These are phyloP conservation scores for Dermolepida albohirtum DNA, from an alignment of 2,888 invertebrate species.

Conservation along the genomic window DNA sequence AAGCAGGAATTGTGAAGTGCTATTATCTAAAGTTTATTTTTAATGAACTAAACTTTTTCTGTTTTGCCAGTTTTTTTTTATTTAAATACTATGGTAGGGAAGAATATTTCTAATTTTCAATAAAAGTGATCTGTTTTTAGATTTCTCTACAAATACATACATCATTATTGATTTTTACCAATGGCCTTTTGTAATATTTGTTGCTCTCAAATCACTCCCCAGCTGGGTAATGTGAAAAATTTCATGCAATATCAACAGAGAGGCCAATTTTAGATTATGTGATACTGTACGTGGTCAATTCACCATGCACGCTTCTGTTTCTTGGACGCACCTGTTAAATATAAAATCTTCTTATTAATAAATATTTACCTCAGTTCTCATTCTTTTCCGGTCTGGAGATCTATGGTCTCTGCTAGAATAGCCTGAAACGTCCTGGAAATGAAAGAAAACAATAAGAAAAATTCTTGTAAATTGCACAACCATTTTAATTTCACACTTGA, in stretches of 20 bases:
- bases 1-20: conserved; percentile 8
- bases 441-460: conserved; percentile 5
- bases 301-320: conserved; percentile 33
- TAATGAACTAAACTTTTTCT: conserved; percentile 24
- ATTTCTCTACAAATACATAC: conserved; percentile 3
- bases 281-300: conserved; percentile 26
- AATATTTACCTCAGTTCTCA: conserved; percentile 71
- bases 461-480: neutral
- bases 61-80: conserved; percentile 6
- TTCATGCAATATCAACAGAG: conserved; percentile 29
- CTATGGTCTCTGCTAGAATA: conserved; percentile 69
- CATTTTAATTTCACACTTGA: no score
- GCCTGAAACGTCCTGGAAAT: conserved; percentile 52
- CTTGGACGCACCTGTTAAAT: conserved; percentile 43
- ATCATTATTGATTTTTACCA: conserved; percentile 12
- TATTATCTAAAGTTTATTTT: conserved; percentile 22
- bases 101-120: conserved; percentile 28
- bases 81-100: conserved; percentile 21
- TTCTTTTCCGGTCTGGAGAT: conserved; percentile 74
- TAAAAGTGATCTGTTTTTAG: conserved; percentile 17
- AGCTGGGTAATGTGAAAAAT: conserved; percentile 23
- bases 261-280: conserved; percentile 21
- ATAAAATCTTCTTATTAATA: conserved; percentile 15
- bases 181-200: conserved; percentile 25
- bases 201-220: conserved; percentile 18